Conservation (phyloP, 2,888 invertebrate genomes). For the Zelleria hepariella region DNA sequence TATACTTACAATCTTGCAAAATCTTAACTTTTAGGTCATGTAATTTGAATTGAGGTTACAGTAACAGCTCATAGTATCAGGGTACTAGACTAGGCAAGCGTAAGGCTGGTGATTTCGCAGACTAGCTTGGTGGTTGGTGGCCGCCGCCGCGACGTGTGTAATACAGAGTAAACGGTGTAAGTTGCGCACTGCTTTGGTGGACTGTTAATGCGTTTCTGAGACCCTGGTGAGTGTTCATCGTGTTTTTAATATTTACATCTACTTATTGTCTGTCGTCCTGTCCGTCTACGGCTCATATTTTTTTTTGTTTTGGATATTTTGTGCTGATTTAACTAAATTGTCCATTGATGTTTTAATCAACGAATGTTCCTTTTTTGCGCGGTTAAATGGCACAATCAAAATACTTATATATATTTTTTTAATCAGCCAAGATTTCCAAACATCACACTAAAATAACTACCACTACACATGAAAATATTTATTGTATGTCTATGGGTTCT, state of each 20-base stretch:
- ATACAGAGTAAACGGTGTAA: constrained; percentile 61
- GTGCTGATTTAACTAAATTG: constrained; percentile 5
- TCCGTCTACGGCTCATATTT: background rate
- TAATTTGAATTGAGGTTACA: constrained; percentile 47
- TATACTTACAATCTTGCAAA: background rate
- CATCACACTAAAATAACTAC: background rate
- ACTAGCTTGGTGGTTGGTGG: constrained; percentile 63
- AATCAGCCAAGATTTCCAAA: background rate
- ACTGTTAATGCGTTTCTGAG: constrained; percentile 65
- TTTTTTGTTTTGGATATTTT: background rate
- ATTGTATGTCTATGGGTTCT: background rate
- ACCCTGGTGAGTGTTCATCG: constrained; percentile 68
- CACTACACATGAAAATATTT: background rate
- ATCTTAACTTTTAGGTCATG: background rate
- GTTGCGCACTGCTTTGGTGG: constrained; percentile 71
- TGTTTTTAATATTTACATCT: constrained; percentile 42
- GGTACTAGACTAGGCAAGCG: constrained; percentile 57
- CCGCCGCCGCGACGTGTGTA: constrained; percentile 55
- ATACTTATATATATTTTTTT: background rate
- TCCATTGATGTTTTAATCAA: too few relatives aligned
- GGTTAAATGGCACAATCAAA: too few relatives aligned
- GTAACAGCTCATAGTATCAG: constrained; percentile 47
- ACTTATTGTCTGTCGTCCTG: background rate
- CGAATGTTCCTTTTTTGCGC: too few relatives aligned
- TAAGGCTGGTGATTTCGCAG: constrained; percentile 66